phyloP scores from a whole-genome alignment of 2,797 vertebrate genomes.

The Melanogrammus aeglefinus region DNA sequence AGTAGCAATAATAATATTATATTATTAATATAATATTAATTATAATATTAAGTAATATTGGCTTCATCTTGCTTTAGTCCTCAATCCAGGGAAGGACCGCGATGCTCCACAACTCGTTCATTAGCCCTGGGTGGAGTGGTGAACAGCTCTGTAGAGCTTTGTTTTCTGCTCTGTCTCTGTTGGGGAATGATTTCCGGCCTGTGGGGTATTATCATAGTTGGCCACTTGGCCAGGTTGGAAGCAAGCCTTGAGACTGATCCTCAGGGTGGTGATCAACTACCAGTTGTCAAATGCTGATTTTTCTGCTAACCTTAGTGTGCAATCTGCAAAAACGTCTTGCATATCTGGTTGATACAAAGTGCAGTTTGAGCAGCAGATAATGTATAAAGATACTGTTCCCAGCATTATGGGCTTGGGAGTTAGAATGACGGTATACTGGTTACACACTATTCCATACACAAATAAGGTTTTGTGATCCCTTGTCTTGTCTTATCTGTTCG shows the following conservation, averaged over 20 bases:
- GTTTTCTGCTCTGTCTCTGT: neutral
- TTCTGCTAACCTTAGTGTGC: neutral
- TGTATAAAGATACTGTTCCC: neutral
- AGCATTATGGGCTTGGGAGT: neutral
- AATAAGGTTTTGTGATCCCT: neutral
- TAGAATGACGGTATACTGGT: neutral
- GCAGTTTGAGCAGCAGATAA: conserved; percentile 2
- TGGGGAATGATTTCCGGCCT: neutral
- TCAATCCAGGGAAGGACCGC: too few species aligned
- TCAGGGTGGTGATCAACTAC: neutral
- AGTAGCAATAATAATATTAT: too few species aligned
- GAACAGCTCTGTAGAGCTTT: neutral
- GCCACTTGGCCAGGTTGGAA: neutral
- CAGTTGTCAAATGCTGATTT: neutral
- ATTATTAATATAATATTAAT: too few species aligned
- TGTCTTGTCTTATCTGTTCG: neutral
- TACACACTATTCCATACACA: neutral
- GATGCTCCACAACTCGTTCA: neutral
- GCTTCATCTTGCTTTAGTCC: neutral
- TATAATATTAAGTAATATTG: too few species aligned
- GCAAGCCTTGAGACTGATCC: neutral
- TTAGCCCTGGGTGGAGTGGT: neutral
- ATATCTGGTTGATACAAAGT: neutral
- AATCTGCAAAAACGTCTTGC: neutral
- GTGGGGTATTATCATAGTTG: neutral